These are phyloP conservation scores for Neoarius graeffei DNA, from an alignment of 2,113 vertebrate genomes.

Conservation along the genomic window DNA sequence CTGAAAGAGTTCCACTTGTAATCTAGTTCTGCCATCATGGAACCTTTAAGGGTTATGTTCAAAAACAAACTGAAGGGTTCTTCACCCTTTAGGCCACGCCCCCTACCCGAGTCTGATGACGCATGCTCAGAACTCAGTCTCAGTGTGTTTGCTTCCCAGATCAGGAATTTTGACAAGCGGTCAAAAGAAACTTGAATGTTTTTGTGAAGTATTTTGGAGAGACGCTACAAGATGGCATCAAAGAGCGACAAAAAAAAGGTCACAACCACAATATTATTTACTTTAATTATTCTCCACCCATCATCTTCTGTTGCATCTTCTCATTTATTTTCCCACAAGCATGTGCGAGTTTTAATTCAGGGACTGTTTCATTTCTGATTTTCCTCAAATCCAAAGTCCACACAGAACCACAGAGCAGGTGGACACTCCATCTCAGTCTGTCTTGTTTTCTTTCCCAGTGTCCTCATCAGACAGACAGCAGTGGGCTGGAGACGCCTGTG, in stretches of 20 bases:
- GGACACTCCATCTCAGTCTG: slow-evolving; percentile 10
- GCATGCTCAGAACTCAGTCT: slow-evolving; percentile 31
- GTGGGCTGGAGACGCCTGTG: slow-evolving; percentile 54
- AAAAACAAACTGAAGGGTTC: not conserved
- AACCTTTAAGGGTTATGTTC: not conserved
- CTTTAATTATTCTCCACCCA: not conserved
- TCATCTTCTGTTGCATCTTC: not conserved
- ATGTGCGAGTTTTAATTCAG: not conserved
- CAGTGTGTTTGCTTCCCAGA: slow-evolving; percentile 55
- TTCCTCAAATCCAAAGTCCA: not conserved
- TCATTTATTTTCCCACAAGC: not conserved
- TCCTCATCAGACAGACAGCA: slow-evolving; percentile 39
- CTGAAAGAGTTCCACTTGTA: not conserved
- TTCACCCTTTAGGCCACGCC: not conserved
- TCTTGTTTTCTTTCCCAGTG: slow-evolving; percentile 19
- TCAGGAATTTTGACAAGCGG: not conserved
- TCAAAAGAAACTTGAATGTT: not conserved
- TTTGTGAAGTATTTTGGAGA: not conserved
- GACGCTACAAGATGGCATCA: not conserved
- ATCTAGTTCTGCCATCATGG: not conserved
- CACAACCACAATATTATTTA: not conserved
- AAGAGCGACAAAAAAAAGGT: not conserved
- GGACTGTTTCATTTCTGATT: not conserved
- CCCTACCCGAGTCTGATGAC: not conserved
- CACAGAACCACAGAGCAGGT: slow-evolving; percentile 30